These are phyloP conservation scores for Diorhabda elongata DNA, from an alignment of 1,140 invertebrate species.

Conservation along the genomic window DNA sequence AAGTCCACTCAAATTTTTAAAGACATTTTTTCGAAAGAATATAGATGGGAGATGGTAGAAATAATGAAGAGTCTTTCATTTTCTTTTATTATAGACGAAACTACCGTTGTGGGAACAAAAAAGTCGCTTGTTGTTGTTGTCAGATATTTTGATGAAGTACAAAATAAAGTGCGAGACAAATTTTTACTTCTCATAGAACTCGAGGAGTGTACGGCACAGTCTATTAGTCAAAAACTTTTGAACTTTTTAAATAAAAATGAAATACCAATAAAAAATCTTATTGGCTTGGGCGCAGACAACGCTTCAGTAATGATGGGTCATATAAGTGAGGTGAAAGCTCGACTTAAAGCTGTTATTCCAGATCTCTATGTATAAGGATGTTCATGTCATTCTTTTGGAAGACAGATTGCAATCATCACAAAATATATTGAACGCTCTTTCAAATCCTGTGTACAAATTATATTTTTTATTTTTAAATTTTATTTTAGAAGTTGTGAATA, in stretches of 20 bases:
- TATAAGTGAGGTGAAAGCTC: constrained; percentile 38
- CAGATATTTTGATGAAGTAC: constrained; percentile 11
- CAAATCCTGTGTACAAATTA: constrained; percentile 2
- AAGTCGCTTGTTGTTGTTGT: constrained; percentile 13
- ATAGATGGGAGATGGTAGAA: neutral
- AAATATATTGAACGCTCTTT: too few species aligned
- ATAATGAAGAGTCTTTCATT: constrained; percentile 7
- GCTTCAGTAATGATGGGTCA: constrained; percentile 44
- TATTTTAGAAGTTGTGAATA: constrained; percentile 4
- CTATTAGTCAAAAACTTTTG: constrained; percentile 31
- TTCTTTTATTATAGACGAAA: constrained; percentile 17
- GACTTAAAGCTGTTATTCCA: constrained; percentile 15
- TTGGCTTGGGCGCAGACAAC: constrained; percentile 45
- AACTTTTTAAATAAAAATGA: constrained; percentile 39
- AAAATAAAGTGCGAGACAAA: constrained; percentile 32
- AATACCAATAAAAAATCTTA: constrained; percentile 44
- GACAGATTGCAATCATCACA: neutral
- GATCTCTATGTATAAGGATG: constrained; percentile 16
- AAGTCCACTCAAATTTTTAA: constrained; percentile 22
- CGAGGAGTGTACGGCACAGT: constrained; percentile 34
- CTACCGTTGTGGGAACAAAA: constrained; percentile 11
- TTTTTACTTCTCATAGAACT: constrained; percentile 38
- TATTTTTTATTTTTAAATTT: constrained; percentile 11
- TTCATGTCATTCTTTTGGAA: constrained; percentile 16
- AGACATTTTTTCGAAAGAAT: too few species aligned